Conservation (phyloP, 1,140 invertebrate genomes). For the Geopemphigus sp. region DNA sequence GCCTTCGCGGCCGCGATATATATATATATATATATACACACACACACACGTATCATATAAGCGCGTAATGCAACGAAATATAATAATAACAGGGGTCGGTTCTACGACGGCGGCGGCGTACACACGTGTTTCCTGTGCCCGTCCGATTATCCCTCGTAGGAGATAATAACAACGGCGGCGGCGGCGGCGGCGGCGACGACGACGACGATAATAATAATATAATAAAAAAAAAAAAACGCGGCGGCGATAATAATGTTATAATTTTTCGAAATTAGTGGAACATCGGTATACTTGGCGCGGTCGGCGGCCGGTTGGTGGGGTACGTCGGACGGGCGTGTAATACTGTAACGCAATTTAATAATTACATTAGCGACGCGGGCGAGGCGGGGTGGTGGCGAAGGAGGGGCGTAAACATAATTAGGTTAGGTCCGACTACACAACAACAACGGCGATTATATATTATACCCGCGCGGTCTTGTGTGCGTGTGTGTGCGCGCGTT, state of each 20-base stretch:
- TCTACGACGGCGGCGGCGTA: too few species aligned
- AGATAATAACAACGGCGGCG: neutral
- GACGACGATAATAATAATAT: too few species aligned
- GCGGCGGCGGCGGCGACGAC: too few species aligned
- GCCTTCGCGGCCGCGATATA: neutral
- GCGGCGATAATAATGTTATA: conserved; percentile 22
- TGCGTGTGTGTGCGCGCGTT: neutral
- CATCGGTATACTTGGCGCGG: neutral
- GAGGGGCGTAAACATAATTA: conserved; percentile 24
- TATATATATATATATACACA: too few species aligned
- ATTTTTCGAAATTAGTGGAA: neutral
- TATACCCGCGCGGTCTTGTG: neutral
- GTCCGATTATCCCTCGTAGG: conserved; percentile 25
- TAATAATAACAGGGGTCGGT: conserved; percentile 1
- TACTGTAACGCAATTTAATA: conserved; percentile 12
- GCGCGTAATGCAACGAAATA: neutral
- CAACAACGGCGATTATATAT: conserved; percentile 5
- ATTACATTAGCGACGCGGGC: neutral
- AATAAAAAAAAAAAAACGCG: neutral
- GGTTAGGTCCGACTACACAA: conserved; percentile 9
- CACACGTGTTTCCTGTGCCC: neutral
- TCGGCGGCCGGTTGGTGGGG: too few species aligned
- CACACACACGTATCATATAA: too few species aligned
- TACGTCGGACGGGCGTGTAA: too few species aligned
- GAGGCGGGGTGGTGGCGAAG: neutral